Base-by-base conservation (phyloP, 1,140 invertebrate genomes). In the Drosophila triauraria region DNA sequence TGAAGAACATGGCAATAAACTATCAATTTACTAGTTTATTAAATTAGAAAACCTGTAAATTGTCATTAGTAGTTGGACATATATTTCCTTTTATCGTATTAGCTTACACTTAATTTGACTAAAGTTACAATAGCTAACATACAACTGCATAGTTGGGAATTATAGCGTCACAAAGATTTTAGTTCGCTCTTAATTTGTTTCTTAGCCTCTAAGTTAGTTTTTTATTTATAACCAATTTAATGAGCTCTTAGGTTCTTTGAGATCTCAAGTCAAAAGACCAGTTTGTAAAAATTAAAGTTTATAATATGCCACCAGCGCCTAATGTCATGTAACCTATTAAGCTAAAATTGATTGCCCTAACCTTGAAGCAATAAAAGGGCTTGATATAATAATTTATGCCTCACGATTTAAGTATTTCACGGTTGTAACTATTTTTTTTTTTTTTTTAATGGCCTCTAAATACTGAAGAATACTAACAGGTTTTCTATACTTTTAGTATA, bases 301-400 rank as follows among this genome's bases (percentile, higher is more conserved):
- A 23, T 53, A 6, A 53, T 15, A 4, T 35, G 51, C 32, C 30
- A 13, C 30, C n/a, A 53, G 50, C 12, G n/a, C 0, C 4, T 17
- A 51, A 51, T 17, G 23, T 15, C 15, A 23, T n/a, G 20, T 15
- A 54, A 23, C 4, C 32, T 13, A 40, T 40, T 38, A 38, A 54
- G 7, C 12, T 23, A 9, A 38, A 53, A 38, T 54, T 54, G 17
- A 54, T 54, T 38, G 17, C 12, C 51, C 23, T 54, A n/a, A 54
- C 20, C 20, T 40, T 0, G 13, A 40, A 54, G 35, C 51, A 54
- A 54, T 38, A 23, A 5, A 54, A 38, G 15, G 35, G 20, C 38
- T 23, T 38, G 0, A 54, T 15, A 38, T 3, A 38, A 15, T 23
- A 38, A 38, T 15, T 38, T 23, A 54, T 38, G 17, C 12, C 12